Evolutionary conservation across 2,888 invertebrate species (phyloP), one percentile per base, ranked within the genome.

Genomic region (Metacarcinus magister): DNA sequence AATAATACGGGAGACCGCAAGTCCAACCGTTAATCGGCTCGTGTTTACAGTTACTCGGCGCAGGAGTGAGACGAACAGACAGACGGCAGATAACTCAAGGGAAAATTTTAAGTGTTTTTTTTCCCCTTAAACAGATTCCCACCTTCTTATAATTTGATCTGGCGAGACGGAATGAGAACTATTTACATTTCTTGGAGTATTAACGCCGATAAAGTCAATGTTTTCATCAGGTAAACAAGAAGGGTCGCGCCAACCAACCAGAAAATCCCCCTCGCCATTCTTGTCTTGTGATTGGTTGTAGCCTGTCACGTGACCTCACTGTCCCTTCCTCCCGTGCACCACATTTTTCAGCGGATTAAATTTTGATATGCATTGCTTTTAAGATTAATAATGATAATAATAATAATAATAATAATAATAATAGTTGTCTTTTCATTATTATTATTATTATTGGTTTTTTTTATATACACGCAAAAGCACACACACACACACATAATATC

Each of bases 101-200:
- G 82, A 82, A 28, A 82, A 28, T 82, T 82, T 82, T 82, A 82
- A 82, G 32, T 32, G 32, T 0, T 75, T 75, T 28, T 32, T 23
- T 32, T 23, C 23, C 32, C 32, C 28, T 8, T 82, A 28, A 82
- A 82, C 16, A 32, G 82, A 28, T 82, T 82, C 82, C 82, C 82
- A 82, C 82, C 67, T 67, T 10, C 82, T 82, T 82, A 82, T 82
- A 82, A 82, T 28, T 67, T 82, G 32, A 82, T 28, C 82, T 82
- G 82, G 82, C 82, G 82, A 82, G 82, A 82, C 82, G 82, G 82
- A 82, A 82, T 32, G 82, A 82, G 82, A 82, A 82, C 82, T 82
- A 82, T 82, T 82, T 82, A 82, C 82, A 82, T 82, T 82, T 82
- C 82, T 82, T 28, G 19, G 28, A 82, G 82, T 82, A 82, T 82